These are phyloP conservation scores for Nixonia krombeini DNA, from an alignment of 1,140 invertebrate genomes.

Conservation along the genomic window DNA sequence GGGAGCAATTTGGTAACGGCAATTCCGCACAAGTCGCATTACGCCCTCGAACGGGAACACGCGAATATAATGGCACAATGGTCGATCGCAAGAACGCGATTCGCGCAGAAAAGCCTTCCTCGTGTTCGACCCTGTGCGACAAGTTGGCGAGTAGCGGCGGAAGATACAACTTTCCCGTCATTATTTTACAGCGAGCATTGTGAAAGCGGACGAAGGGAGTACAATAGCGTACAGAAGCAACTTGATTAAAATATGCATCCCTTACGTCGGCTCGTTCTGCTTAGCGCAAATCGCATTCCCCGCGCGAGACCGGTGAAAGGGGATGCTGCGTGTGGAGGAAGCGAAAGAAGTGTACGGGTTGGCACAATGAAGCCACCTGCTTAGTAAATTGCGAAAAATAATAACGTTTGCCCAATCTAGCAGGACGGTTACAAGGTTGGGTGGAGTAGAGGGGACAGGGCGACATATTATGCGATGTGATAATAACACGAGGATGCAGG, in stretches of 20 bases:
- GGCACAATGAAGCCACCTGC: constrained; percentile 58
- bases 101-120: no score
- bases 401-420: constrained; percentile 59
- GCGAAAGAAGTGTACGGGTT: constrained; percentile 38
- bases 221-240: constrained; percentile 55
- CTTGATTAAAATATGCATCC: constrained; percentile 63
- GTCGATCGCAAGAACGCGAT: no score
- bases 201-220: constrained; percentile 23
- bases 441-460: background rate
- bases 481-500: constrained; percentile 4
- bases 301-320: constrained; percentile 14
- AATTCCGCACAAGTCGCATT: no score
- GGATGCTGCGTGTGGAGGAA: constrained; percentile 18
- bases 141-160: background rate
- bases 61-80: no score
- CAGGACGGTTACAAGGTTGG: no score
- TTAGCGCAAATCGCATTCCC: constrained; percentile 8
- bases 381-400: constrained; percentile 67
- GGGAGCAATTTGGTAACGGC: no score
- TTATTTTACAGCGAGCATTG: constrained; percentile 43
- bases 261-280: constrained; percentile 24
- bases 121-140: no score
- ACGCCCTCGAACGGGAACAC: no score
- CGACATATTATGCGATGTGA: constrained; percentile 6
- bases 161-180: constrained; percentile 22